These are phyloP conservation scores for Potorous gilbertii DNA, from an alignment of 2,797 vertebrate species.

Conservation along the genomic window DNA sequence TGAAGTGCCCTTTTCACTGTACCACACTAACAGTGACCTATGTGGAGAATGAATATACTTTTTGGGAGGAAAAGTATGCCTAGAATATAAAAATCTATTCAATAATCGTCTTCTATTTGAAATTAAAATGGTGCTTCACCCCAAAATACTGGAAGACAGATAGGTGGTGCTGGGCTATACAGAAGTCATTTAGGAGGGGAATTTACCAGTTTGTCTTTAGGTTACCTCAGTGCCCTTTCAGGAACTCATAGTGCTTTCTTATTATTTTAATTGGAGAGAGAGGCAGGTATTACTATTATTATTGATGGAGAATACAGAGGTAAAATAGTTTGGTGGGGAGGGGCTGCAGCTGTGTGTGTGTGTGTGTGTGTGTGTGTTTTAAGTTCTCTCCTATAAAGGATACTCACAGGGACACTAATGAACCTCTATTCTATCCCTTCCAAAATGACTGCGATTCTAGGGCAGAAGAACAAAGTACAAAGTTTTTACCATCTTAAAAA, in stretches of 20 bases:
- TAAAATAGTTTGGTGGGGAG: background rate
- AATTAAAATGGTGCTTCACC: background rate
- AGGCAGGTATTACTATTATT: background rate
- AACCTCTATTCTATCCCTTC: too few relatives aligned
- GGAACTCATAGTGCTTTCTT: background rate
- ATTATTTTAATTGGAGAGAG: conserved; percentile 9
- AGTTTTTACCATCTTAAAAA: background rate
- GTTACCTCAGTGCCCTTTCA: background rate
- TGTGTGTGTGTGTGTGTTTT: background rate
- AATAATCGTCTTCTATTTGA: background rate
- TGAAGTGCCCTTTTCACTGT: background rate
- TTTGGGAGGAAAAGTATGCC: background rate
- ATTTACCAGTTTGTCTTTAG: background rate
- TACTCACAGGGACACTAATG: too few relatives aligned
- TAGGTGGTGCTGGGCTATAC: background rate
- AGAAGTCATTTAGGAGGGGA: background rate
- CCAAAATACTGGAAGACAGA: background rate
- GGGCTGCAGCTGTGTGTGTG: background rate
- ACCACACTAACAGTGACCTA: background rate
- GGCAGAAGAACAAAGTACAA: background rate
- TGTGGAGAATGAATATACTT: background rate
- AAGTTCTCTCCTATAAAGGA: background rate
- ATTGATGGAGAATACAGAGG: background rate
- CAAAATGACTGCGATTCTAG: background rate
- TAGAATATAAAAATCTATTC: background rate